Base-by-base conservation (phyloP, 2,888 invertebrate species). In the Dryomyza anilis region DNA sequence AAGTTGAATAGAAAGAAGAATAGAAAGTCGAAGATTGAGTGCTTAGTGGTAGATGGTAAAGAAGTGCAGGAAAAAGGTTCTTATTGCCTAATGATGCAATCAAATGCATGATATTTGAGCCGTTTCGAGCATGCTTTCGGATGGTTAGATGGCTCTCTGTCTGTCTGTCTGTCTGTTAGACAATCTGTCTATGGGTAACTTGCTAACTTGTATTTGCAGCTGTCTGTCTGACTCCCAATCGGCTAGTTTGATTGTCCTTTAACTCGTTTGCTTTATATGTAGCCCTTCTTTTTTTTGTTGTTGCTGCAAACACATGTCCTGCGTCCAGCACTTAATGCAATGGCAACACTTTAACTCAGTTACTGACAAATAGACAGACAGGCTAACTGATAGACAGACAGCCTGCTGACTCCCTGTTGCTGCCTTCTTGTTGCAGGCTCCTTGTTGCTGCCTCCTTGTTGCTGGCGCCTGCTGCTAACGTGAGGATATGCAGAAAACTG, bases 11-110 rank as follows among this genome's bases (percentile, higher is more conserved):
- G 12, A 8, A 33, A 33, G 33, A 33, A 12, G 6, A 12, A 33
- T 6, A 33, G 33, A 12, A 33, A 33, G 33, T 33, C 33, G 33
- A 33, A 33, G 33, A 33, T n/a, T 6, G 33, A 33, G 33, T 8
- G 33, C 7, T 33, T 33, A 39, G 39, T 39, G 7, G 3, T 4
- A 39, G 39, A 39, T 39, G 39, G 39, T 33, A 12, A 33, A 33
- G 12, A 12, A 7, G 39, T 39, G 8, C 12, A n/a, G n/a, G n/a
- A 60, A 53, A 29, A 46, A 62, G 64, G 27, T 27, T 23, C 56
- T 36, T 23, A 61, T 43, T 50, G 48, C 64, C 64, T 66, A 68
- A 68, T 68, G 65, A 68, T 65, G 65, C 65, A 68, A 68, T 66
- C 65, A 68, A 61, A 63, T 64, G 64, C 53, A 65, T 60, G 67